Conservation (phyloP, 1,140 invertebrate genomes). For the Protaetia brevitarsis region DNA sequence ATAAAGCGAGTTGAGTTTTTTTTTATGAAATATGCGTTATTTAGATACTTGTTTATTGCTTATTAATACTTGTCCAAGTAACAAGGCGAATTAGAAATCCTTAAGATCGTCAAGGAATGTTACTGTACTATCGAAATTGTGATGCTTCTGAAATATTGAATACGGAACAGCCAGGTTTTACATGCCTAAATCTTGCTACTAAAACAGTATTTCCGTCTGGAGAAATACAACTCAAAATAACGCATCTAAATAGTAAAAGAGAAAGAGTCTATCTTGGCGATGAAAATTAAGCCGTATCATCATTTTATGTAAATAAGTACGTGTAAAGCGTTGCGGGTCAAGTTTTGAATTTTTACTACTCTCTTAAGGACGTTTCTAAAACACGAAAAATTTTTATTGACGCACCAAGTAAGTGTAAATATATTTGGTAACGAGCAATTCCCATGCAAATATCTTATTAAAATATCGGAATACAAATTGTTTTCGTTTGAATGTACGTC, state of each 20-base stretch:
- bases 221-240: too few species aligned
- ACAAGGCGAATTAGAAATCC: too few species aligned
- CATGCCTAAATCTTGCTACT: too few species aligned
- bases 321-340: background rate
- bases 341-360: constrained; percentile 11
- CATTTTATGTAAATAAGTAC: constrained; percentile 5
- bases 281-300: background rate
- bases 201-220: too few species aligned
- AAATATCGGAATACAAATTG: constrained; percentile 14
- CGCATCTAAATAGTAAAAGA: background rate
- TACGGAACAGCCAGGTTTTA: too few species aligned
- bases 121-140: too few species aligned
- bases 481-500: background rate
- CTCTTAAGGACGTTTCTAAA: background rate
- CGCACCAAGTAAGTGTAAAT: background rate
- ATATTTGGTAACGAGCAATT: constrained; percentile 16
- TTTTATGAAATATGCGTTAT: too few species aligned
- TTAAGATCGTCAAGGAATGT: too few species aligned
- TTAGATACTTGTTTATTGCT: too few species aligned
- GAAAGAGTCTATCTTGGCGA: background rate
- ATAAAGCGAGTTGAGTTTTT: too few species aligned
- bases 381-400: constrained; percentile 4
- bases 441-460: constrained; percentile 1
- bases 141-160: too few species aligned
- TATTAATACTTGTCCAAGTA: too few species aligned